Evolutionary conservation across 1,140 invertebrate genomes (phyloP).

Genomic region (Zaprionus kolodkinae): DNA sequence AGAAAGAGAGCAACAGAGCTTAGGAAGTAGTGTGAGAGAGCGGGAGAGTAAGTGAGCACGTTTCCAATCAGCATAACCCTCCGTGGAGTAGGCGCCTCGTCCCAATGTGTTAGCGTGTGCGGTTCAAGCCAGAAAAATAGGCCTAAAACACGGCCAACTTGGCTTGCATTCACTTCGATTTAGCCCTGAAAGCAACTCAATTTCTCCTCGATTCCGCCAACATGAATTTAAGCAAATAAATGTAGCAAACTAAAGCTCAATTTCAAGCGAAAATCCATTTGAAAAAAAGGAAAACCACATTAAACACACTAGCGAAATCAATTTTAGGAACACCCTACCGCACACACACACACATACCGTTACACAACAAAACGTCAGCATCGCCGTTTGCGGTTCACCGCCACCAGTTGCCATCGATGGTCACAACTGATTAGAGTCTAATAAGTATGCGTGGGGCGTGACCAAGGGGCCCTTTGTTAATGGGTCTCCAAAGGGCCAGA

Average conservation of each 20-base stretch:
- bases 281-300: not conserved
- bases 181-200: not conserved
- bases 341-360: not conserved
- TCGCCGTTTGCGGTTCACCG: not conserved
- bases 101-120: no score
- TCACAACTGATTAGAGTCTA: slow-evolving; percentile 79
- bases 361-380: no score
- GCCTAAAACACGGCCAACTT: not conserved
- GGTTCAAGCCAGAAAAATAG: not conserved
- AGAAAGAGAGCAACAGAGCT: not conserved
- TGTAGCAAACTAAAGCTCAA: not conserved
- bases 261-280: not conserved
- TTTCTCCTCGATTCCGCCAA: not conserved
- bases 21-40: not conserved
- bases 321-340: not conserved
- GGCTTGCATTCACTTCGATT: not conserved
- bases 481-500: slow-evolving; percentile 68
- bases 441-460: slow-evolving; percentile 79
- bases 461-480: slow-evolving; percentile 66
- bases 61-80: slow-evolving; percentile 25
- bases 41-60: slow-evolving; percentile 11
- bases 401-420: slow-evolving; percentile 74
- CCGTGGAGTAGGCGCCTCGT: not conserved
- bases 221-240: no score
- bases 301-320: not conserved